Percentiles rank a stretch among this genome's conserved stretches.
Evolutionary conservation across 2,797 vertebrate species (phyloP).

Genomic region (Falco peregrinus): DNA sequence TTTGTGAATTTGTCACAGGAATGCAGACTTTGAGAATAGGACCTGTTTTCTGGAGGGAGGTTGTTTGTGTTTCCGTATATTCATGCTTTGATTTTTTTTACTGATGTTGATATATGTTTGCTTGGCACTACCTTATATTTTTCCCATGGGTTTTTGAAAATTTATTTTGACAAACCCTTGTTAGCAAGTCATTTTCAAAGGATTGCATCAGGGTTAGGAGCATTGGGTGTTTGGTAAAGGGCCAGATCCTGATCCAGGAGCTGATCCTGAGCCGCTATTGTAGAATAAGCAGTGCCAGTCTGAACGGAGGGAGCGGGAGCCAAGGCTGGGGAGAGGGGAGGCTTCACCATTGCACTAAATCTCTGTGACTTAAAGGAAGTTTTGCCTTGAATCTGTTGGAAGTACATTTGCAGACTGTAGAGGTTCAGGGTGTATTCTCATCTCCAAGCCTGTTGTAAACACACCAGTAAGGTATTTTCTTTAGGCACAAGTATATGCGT

Average conservation of each 20-base stretch:
- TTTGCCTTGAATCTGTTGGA: not conserved
- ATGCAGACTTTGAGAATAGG: not conserved
- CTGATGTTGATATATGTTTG: not conserved
- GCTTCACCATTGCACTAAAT: not conserved
- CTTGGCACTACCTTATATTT: not conserved
- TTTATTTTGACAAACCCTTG: not conserved
- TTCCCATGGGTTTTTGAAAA: not conserved
- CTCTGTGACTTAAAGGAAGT: not conserved
- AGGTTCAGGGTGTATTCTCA: not conserved
- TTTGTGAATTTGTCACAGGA: not conserved
- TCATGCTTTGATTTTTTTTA: not conserved
- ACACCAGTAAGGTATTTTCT: rapidly evolving
- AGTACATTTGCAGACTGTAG: not conserved
- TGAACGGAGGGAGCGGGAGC: not conserved
- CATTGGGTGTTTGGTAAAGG: not conserved
- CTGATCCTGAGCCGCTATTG: not conserved
- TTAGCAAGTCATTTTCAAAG: not conserved
- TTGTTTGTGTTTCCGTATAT: not conserved
- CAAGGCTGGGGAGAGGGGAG: not conserved
- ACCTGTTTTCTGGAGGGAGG: not conserved
- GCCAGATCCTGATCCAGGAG: not conserved
- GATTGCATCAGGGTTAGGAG: not conserved
- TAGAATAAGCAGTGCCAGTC: not conserved
- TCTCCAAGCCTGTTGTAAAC: rapidly evolving
- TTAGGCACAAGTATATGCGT: not conserved